Base-by-base conservation (phyloP, 2,888 invertebrate species). In the Vandiemenella viatica region DNA sequence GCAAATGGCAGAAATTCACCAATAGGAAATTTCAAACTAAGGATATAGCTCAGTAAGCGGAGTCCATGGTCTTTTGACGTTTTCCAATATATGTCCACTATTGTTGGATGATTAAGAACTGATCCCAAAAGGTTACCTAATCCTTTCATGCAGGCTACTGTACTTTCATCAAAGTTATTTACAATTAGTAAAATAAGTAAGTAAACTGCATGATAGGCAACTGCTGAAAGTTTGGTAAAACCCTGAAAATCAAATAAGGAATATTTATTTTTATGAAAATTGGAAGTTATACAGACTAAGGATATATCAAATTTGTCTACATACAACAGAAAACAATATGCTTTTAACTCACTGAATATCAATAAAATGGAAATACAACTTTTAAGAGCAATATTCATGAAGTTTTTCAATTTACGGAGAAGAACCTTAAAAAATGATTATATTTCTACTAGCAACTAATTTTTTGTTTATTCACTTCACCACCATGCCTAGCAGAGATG, bases 121-220 rank as follows among this genome's bases (percentile, higher is more conserved):
- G 42, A 21, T 5, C 42, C 42, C 1, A 18, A 17, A 10, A 42
- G 21, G 13, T 21, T 21, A n/a, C 17, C 5, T 8, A 42, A 15
- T n/a, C 42, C 42, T 42, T 21, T 42, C n/a, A 42, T 42, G 22
- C 19, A 21, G n/a, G n/a, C n/a, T 13, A 42, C n/a, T 17, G 42
- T 19, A 20, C n/a, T 21, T 10, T 5, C 19, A 19, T 42, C 42
- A 42, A 42, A 42, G 15, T 42, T 18, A 19, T 42, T 21, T 8
- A 19, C 15, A n/a, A 42, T 32, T 10, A 32, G 3, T 13, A n/a
- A 13, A 10, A 32, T 32, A n/a, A 32, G 32, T 13, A 10, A 13
- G 32, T 32, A 32, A 10, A 32, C n/a, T 13, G 32, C n/a, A 4
- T n/a, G n/a, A 32, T 32, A 32, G 10, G 32, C 32, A 3, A 32